A percentile compares a stretch with the other conserved stretches of the same genome.
These are phyloP conservation scores for Glyptemys insculpta DNA, from an alignment of 2,797 vertebrate species.

Conservation along the genomic window DNA sequence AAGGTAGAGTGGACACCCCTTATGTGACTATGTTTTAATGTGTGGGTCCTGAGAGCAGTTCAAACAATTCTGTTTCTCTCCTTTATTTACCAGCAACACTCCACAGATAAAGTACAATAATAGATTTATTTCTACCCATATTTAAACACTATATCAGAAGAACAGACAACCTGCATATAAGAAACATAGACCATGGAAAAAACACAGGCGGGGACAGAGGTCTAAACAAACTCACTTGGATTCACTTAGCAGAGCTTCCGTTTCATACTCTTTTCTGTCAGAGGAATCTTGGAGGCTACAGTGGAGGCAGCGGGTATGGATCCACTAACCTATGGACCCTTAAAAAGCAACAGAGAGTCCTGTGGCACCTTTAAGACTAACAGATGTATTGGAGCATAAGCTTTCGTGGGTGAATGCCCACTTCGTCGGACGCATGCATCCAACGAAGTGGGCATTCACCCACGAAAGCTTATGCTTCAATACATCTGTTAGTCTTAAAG, in stretches of 20 bases:
- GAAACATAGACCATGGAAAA: not conserved
- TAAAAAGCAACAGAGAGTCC: too few relatives aligned
- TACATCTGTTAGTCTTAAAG: too few relatives aligned
- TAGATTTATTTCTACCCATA: not conserved
- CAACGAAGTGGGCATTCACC: too few relatives aligned
- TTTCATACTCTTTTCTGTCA: not conserved
- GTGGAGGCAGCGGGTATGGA: rapidly evolving
- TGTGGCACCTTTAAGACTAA: too few relatives aligned
- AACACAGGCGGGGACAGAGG: not conserved
- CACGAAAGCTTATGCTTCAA: too few relatives aligned
- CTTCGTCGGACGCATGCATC: too few relatives aligned
- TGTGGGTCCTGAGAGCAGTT: not conserved
- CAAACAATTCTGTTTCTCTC: not conserved
- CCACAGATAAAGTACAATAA: not conserved
- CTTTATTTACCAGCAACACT: not conserved
- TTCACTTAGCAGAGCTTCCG: not conserved
- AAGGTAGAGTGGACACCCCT: not conserved
- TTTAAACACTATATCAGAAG: not conserved
- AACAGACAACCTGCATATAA: not conserved
- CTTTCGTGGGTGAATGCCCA: too few relatives aligned
- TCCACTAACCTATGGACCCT: not conserved
- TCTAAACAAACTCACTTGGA: not conserved
- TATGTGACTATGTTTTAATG: not conserved
- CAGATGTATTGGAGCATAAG: too few relatives aligned
- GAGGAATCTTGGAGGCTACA: not conserved